Percentiles rank a stretch among this genome's conserved stretches.
Conservation (phyloP, 2,888 invertebrate species). For the Tenthredo scrophulariae region DNA sequence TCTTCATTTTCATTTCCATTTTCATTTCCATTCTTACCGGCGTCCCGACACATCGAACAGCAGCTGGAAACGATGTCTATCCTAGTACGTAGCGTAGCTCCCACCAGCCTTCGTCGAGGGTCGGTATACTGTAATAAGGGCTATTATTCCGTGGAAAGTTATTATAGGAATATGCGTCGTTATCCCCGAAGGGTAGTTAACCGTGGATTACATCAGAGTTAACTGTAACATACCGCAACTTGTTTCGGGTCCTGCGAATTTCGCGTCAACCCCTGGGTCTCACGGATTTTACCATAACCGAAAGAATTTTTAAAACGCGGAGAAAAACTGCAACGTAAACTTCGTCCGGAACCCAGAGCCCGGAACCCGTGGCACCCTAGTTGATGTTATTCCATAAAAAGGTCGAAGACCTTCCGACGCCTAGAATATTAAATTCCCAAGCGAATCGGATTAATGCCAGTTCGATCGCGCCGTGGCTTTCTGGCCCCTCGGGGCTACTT, state of each 20-base stretch:
- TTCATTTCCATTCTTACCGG: no score
- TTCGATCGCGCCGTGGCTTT: slow-evolving; percentile 48
- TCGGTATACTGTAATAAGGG: background rate
- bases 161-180: slow-evolving; percentile 35
- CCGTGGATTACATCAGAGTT: slow-evolving; percentile 47
- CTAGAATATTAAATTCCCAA: slow-evolving; percentile 52
- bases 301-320: background rate
- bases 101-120: background rate
- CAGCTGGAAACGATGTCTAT: slow-evolving; percentile 1
- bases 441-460: slow-evolving; percentile 53
- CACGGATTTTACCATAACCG: background rate
- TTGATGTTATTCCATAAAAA: slow-evolving; percentile 39
- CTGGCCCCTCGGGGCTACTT: slow-evolving; percentile 12
- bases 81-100: background rate
- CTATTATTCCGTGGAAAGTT: slow-evolving; percentile 29
- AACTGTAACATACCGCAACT: background rate
- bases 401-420: slow-evolving; percentile 50
- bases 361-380: background rate
- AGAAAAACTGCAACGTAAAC: background rate
- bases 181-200: slow-evolving; percentile 42
- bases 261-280: background rate
- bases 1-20: no score
- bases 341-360: background rate
- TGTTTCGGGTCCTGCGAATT: background rate
- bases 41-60: background rate